Base-by-base conservation (phyloP, 2,888 invertebrate species). In the Eilema caniola region DNA sequence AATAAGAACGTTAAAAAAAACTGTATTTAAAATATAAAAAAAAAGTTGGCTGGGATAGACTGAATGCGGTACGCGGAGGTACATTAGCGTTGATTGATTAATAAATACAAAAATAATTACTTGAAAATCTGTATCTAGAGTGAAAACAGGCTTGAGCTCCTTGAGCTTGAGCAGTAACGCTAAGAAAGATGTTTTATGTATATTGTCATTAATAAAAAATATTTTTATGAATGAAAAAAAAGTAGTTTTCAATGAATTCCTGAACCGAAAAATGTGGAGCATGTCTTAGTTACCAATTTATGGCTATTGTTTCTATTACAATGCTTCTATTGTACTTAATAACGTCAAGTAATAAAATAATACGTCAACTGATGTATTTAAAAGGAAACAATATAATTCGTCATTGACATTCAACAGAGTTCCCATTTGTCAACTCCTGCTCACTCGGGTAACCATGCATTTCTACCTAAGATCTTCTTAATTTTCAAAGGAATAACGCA, bases 321-420 rank as follows among this genome's bases (percentile, higher is more conserved):
- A 81, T 80, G 67, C 69, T 7, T 23, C 63, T 65, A 76, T 82
- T 81, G 73, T 82, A 25, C 37, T 47, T 62, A 71, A 76, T 62
- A 70, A 72, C 73, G 75, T 71, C 67, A 37, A 70, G 69, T 67
- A 73, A 73, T 79, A 79, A 77, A 79, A 76, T 65, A 71, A 76
- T 71, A 62, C 61, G 60, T 74, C 73, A 71, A 74, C 28, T 57
- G 74, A 82, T 80, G 74, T 74, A 77, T 83, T 83, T 75, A 33
- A 72, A 68, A 47, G 33, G 69, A 72, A 76, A 70, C 56, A 71
- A 76, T 70, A 75, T 66, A 61, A 76, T 81, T 85, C 81, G 80
- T 78, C 83, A 80, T 79, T 79, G 80, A 78, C 72, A 76, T 74
- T 66, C 73, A 73, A 81, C 78, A 77, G 77, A 77, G 75, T 62